Base-by-base conservation (phyloP, 53 echinoderm and acorn worm species). In the Mesocentrotus franciscanus region DNA sequence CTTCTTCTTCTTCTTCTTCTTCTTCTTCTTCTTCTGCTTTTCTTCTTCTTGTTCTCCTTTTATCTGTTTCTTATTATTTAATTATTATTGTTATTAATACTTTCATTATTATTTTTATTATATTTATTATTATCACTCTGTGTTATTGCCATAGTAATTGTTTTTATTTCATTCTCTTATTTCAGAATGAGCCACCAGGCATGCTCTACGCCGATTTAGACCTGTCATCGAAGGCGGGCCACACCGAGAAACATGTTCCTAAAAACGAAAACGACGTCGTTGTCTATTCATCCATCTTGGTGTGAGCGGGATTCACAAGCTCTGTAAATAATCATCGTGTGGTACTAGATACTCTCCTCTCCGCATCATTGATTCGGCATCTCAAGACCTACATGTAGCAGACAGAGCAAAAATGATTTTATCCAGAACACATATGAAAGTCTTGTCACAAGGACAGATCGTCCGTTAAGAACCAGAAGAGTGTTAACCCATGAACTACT, bases 201-300 rank as follows among this genome's bases (percentile, higher is more conserved):
- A 68, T 94, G 85, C 36, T 33, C 62, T 94, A 94, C 42, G 94
- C 94, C 24, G 87, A 85, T 56, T 60, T 94, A 24, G 94, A 94
- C 42, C 85, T 94, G 39, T 42, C 85, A 30, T 0, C 56, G 0
- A 22, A 34, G 3, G 93, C 93, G 26, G 94, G 85, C 26, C 94
- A 85, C n/a, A 62, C 62, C 0, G 85, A 94, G 14, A n/a, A 8
- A 29, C 39, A 39, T 1, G 57, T 94, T 16, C 94, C 94, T 1
- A 22, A 94, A 64, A 70, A 94, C 94, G 2, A 13, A 33, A 55
- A 85, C 49, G 22, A 85, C 5, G 94, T 94, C 35, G 94, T 94
- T 70, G 94, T 94, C 85, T 94, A 94, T 62, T 94, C 94, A 14
- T 94, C 94, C 36, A 94, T 94, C 35, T 4, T 94, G 6, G 94